Evolutionary conservation across 2,113 vertebrate genomes (phyloP).

Genomic region (Formicarius rufipectus): DNA sequence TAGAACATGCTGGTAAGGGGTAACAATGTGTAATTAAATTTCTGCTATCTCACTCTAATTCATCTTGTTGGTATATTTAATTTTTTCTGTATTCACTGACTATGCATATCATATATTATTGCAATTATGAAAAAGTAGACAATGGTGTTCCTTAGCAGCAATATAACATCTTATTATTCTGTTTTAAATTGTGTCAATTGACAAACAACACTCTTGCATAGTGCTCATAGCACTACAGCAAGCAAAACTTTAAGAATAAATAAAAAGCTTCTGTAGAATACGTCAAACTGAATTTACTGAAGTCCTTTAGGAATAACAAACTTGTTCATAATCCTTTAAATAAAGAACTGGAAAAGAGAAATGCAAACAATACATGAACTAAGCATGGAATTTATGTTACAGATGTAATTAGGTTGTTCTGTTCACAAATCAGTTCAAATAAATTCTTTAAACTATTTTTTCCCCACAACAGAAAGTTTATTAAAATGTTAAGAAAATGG

Average conservation of each 20-base stretch:
- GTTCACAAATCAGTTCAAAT: neutral
- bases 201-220: neutral
- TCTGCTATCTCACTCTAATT: neutral
- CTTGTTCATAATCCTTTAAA: slow-evolving; percentile 1
- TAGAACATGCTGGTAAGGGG: neutral
- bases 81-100: neutral
- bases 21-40: neutral
- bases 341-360: neutral
- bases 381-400: neutral
- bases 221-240: neutral
- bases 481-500: neutral
- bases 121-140: neutral
- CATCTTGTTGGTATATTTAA: neutral
- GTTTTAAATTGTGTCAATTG: neutral
- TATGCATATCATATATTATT: neutral
- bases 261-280: slow-evolving; percentile 26
- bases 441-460: neutral
- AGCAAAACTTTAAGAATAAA: slow-evolving; percentile 28
- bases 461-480: neutral
- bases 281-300: neutral
- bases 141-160: neutral
- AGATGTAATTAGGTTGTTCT: neutral
- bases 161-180: neutral
- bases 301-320: neutral
- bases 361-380: neutral